Base-by-base conservation (phyloP, 2,888 invertebrate genomes). In the Scaptomyza parva region DNA sequence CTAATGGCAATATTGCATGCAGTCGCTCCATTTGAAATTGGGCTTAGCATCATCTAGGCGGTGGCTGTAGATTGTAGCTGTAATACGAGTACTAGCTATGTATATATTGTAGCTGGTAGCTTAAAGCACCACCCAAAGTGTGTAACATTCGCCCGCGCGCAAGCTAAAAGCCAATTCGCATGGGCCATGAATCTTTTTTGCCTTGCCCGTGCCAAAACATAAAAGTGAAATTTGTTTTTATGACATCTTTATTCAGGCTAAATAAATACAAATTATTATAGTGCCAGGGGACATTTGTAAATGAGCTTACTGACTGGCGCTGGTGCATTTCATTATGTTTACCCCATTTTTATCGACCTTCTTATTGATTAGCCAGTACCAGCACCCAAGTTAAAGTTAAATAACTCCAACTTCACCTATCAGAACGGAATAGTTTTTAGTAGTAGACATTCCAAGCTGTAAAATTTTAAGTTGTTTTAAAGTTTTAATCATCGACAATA, bases 171-270 rank as follows among this genome's bases (percentile, higher is more conserved):
- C 80, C 83, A 86, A 75, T 79, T 74, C 84, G 68, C 61, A 67
- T 77, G 69, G 76, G 72, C 65, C 71, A 86, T 88, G 81, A 85
- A 85, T 85, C 88, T 86, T 58, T 87, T 76, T 68, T 79, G 79
- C 74, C 52, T 59, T 55, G 69, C 58, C 48, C 30, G 60, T 75
- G 84, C 69, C 81, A 86, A 85, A 86, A 83, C 71, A 89, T 79
- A 84, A 88, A 88, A 89, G 87, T 84, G 79, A 80, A 88, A 88
- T 89, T 86, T 78, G 75, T 74, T 88, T 89, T 89, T 90, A 90
- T 90, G 88, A 89, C 82, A 86, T 79, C 80, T 88, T 88, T 86
- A 87, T 82, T 70, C 76, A 72, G 70, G 78, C 73, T 74, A 89
- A 89, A 88, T 88, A 85, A 89, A 80, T 86, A 80, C 78, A 81